Evolutionary conservation across 2,113 vertebrate species (phyloP), one percentile per base, ranked within the genome.

Genomic region (Thamnophis sirtalis): DNA sequence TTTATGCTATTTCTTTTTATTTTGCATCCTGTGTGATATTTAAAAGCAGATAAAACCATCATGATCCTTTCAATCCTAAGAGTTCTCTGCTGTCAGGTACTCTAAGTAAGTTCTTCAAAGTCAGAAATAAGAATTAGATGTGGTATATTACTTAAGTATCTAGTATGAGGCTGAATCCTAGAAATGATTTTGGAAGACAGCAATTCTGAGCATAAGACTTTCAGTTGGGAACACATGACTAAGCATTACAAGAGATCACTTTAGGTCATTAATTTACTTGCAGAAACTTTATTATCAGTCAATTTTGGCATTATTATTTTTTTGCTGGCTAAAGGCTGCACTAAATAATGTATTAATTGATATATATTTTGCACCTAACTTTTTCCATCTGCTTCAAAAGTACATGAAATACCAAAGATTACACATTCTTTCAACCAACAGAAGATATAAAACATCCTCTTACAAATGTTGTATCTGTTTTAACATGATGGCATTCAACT

Each of bases 391-490:
- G 28, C 9, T 22, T 63, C 55, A 91, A 68, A 86, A 87, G 24
- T 10, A n/a, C 28, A 51, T 43, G 49, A 91, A 73, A 48, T 73
- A 88, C 22, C 13, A 51, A 51, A 51, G 11, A 49, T 38, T 33
- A 26, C 15, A 21, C n/a, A 60, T 21, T 53, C 24, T 21, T 10
- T 86, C 49, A 63, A 24, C 48, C 43, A 60, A 38, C 22, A 63
- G 85, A 53, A 86, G 9, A 63, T 49, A 85, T 60, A 80, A 85
- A 26, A 89, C 43, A 63, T 13, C 49, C 48, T 55, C 91, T 92
- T 89, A 21, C 6, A 85, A 89, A 92, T 56, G 85, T 84, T 86
- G 91, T 48, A 50, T 89, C 88, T 88, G 51, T 88, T 73, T 73
- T 84, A 68, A 86, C 54, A 88, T 38, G 63, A 80, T 90, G 38